Percentiles rank a stretch among this genome's conserved stretches.
Evolutionary conservation across 2,797 vertebrate genomes (phyloP).

Genomic region (Cirrhinus mrigala): DNA sequence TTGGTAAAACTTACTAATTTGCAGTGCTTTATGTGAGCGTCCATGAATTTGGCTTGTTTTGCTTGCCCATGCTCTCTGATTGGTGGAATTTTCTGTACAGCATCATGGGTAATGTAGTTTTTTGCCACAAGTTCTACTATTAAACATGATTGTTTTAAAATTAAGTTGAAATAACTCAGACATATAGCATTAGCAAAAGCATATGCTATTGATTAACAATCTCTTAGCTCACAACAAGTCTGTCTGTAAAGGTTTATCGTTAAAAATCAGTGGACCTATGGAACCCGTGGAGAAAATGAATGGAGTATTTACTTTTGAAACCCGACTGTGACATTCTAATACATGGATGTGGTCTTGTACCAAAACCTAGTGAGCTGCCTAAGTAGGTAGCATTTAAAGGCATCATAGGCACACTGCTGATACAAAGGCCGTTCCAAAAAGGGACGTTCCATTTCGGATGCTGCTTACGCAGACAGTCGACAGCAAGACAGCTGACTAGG

Average conservation of each 20-base stretch:
- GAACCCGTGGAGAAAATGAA: not conserved
- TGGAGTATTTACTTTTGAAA: not conserved
- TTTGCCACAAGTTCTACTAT: not conserved
- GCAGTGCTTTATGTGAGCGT: too few relatives aligned
- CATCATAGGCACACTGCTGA: not conserved
- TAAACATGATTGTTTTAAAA: not conserved
- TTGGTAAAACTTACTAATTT: not conserved
- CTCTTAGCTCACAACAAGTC: not conserved
- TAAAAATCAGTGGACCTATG: not conserved
- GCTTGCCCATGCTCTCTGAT: not conserved
- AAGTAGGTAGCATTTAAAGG: too few relatives aligned
- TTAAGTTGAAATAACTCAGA: not conserved
- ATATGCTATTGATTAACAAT: not conserved
- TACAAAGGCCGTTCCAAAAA: not conserved
- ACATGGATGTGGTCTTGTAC: not conserved
- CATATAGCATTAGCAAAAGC: not conserved
- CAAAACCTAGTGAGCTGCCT: not conserved
- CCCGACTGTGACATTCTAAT: too few relatives aligned
- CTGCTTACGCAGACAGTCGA: not conserved
- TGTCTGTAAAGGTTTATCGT: not conserved
- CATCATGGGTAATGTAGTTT: constrained; percentile 1
- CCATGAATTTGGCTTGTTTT: too few relatives aligned
- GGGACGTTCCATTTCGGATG: not conserved
- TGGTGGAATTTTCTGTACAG: not conserved
- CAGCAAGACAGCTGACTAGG: not conserved